Evolutionary conservation across 2,113 vertebrate species (phyloP).

Genomic region (Electrona antarctica): DNA sequence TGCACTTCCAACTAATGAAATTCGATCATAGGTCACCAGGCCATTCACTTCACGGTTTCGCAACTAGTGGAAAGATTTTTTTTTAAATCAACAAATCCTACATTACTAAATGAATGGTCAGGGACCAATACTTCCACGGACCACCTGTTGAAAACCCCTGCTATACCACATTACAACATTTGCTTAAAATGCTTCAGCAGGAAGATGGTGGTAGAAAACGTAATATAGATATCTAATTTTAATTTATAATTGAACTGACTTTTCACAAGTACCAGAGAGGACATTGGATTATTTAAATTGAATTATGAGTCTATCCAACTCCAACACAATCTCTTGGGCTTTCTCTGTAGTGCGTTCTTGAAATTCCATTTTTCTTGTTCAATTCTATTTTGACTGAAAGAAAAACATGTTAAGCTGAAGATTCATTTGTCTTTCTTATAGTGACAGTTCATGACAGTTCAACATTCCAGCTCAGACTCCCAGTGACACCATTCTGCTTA

Average conservation of each 20-base stretch:
- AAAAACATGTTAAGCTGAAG: background rate
- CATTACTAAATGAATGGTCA: no score
- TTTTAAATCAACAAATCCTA: no score
- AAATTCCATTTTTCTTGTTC: conserved; percentile 6
- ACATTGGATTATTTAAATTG: conserved; percentile 6
- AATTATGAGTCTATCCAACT: conserved; percentile 4
- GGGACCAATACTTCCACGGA: no score
- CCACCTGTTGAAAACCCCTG: no score
- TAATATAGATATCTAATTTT: no score
- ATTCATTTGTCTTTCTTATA: background rate
- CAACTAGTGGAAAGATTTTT: no score
- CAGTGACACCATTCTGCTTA: background rate
- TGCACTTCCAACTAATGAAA: no score
- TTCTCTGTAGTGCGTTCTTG: background rate
- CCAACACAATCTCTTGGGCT: background rate
- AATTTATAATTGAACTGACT: background rate
- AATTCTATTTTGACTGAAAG: background rate
- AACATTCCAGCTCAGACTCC: conserved; percentile 16
- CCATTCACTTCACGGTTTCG: no score
- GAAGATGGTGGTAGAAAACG: no score
- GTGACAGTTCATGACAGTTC: background rate
- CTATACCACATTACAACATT: no score
- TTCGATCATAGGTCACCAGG: no score
- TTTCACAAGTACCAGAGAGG: background rate
- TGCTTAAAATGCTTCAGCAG: no score